phyloP scores from a whole-genome alignment of 2,888 invertebrate species.

The Watsonalla binaria region DNA sequence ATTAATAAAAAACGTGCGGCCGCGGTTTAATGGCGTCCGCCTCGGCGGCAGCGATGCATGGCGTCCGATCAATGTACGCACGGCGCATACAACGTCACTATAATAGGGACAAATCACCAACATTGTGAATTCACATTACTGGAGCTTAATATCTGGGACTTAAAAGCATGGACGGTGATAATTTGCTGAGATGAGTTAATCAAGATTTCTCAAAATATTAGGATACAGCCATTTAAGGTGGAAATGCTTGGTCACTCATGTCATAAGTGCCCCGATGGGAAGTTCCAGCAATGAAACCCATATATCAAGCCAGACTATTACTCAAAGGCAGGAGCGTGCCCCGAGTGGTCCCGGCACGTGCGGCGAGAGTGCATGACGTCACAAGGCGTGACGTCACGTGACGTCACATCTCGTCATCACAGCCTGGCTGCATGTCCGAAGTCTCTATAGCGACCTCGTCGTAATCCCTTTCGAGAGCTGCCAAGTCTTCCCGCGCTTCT shows the following conservation, averaged over 20 bases:
- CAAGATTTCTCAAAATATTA: too few relatives aligned
- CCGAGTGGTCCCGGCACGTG: constrained; percentile 12
- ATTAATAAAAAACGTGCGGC: constrained; percentile 59
- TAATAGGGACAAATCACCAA: too few relatives aligned
- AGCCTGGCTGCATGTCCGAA: constrained; percentile 58
- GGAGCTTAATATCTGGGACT: too few relatives aligned
- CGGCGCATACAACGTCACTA: neutral
- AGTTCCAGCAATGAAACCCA: neutral
- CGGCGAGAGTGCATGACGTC: constrained; percentile 7
- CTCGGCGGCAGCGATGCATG: constrained; percentile 47
- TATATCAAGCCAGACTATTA: neutral
- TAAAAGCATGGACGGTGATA: too few relatives aligned
- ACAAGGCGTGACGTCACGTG: constrained; percentile 6
- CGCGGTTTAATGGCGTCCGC: constrained; percentile 71
- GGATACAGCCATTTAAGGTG: too few relatives aligned
- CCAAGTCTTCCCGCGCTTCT: constrained; percentile 88
- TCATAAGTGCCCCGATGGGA: too few relatives aligned
- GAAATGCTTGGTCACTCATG: too few relatives aligned
- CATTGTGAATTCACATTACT: too few relatives aligned
- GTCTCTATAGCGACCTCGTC: constrained; percentile 85
- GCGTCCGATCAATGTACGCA: constrained; percentile 19
- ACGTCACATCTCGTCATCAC: constrained; percentile 62
- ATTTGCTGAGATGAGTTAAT: too few relatives aligned
- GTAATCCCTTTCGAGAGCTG: constrained; percentile 85
- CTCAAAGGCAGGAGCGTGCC: constrained; percentile 13